Percentiles rank a stretch among this genome's conserved stretches.
phyloP scores from a whole-genome alignment of 2,113 vertebrate genomes.

The Thalassoma bifasciatum region DNA sequence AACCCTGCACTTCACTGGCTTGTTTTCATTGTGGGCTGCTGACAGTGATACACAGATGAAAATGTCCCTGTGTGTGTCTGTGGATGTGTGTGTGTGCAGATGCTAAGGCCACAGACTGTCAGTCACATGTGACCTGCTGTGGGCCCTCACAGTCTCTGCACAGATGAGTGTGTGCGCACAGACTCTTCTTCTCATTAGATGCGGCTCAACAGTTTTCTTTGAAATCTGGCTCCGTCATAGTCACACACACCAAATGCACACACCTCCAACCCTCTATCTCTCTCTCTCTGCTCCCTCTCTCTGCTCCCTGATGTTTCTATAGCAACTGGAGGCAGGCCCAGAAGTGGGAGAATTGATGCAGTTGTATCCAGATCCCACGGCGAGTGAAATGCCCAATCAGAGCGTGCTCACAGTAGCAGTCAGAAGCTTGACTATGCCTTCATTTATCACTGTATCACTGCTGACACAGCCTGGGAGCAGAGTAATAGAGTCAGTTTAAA shows the following conservation, averaged over 20 bases:
- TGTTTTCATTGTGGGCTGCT: background rate
- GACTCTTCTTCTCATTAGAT: constrained; percentile 67
- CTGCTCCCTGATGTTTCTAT: constrained; percentile 73
- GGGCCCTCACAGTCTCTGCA: constrained; percentile 22
- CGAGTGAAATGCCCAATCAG: constrained; percentile 21
- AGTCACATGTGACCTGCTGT: constrained; percentile 39
- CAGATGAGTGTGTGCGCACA: constrained; percentile 51
- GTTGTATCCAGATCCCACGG: constrained; percentile 30
- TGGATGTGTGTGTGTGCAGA: background rate
- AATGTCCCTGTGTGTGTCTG: background rate
- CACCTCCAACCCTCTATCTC: background rate
- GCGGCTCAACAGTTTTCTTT: constrained; percentile 62
- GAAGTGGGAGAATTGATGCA: constrained; percentile 36
- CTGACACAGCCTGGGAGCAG: background rate
- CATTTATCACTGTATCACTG: constrained; percentile 14
- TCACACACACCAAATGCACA: constrained; percentile 25
- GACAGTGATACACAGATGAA: background rate
- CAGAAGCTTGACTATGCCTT: background rate
- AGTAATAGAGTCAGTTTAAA: constrained; percentile 2
- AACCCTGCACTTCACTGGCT: background rate
- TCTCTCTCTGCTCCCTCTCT: constrained; percentile 17
- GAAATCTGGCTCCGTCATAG: constrained; percentile 61
- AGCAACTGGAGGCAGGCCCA: constrained; percentile 69
- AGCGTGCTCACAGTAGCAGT: constrained; percentile 21
- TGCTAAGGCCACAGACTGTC: constrained; percentile 3